phyloP scores from a whole-genome alignment of 1,140 invertebrate species.

The Chymomyza costata region DNA sequence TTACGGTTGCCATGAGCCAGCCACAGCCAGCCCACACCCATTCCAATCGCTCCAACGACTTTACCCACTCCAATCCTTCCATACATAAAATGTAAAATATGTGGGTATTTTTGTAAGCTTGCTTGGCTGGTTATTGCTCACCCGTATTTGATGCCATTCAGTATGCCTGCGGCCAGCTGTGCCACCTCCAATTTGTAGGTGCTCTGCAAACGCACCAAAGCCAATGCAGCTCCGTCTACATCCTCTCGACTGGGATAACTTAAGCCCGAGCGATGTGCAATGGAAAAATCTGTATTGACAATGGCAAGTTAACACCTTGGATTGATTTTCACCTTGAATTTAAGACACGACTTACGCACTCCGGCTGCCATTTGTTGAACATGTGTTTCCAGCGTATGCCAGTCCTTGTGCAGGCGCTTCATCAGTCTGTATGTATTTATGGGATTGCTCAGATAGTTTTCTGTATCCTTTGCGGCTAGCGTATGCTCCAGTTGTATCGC shows the following conservation, averaged over 20 bases:
- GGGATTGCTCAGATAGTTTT: constrained; percentile 93
- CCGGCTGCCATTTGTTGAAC: constrained; percentile 29
- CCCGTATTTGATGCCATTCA: constrained; percentile 91
- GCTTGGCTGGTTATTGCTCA: constrained; percentile 75
- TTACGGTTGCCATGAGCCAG: background rate
- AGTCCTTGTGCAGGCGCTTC: constrained; percentile 94
- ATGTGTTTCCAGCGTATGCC: constrained; percentile 80
- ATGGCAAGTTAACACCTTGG: constrained; percentile 2
- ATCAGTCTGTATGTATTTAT: constrained; percentile 97
- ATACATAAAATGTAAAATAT: constrained; percentile 1
- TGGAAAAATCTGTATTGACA: too few relatives aligned
- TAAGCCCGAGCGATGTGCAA: constrained; percentile 79
- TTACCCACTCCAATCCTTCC: constrained; percentile 12
- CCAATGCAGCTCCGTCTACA: constrained; percentile 93
- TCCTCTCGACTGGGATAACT: constrained; percentile 93
- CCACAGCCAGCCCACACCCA: too few relatives aligned
- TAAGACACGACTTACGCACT: constrained; percentile 29
- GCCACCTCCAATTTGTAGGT: constrained; percentile 95
- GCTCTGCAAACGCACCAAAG: constrained; percentile 94
- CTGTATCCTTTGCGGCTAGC: constrained; percentile 84
- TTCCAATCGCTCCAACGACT: too few relatives aligned
- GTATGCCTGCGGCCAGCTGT: constrained; percentile 90
- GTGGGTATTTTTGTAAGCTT: constrained; percentile 56
- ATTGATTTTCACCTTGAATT: background rate
- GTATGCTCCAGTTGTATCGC: constrained; percentile 84